Evolutionary conservation across 1,140 invertebrate genomes (phyloP).

Genomic region (Laodelphax striatellus): DNA sequence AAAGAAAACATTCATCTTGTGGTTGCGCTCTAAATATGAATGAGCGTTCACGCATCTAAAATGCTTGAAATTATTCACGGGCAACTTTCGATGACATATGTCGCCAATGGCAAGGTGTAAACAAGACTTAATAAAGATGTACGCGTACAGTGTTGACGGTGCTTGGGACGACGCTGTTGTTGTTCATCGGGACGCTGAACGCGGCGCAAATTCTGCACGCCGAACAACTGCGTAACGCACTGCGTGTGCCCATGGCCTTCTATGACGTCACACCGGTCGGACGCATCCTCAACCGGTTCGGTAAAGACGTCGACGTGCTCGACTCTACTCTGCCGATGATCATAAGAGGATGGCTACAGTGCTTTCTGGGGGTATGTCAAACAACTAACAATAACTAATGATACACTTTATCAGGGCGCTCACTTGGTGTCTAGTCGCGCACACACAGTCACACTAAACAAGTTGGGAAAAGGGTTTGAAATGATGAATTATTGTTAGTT

Average conservation of each 20-base stretch:
- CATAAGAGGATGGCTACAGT: constrained; percentile 31
- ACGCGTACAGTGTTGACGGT: background rate
- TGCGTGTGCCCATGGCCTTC: constrained; percentile 60
- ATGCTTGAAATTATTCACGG: no score
- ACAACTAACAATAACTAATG: background rate
- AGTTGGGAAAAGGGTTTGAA: no score
- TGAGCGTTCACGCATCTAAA: no score
- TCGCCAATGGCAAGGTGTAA: no score
- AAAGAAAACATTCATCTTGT: no score
- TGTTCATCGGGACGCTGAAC: constrained; percentile 52
- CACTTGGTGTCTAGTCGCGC: no score
- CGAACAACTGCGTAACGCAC: constrained; percentile 41
- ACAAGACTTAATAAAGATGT: no score
- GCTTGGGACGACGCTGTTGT: background rate
- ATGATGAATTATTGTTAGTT: no score
- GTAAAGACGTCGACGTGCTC: constrained; percentile 69
- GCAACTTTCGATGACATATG: no score
- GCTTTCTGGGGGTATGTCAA: constrained; percentile 41
- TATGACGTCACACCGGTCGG: constrained; percentile 81
- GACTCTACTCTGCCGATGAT: constrained; percentile 38
- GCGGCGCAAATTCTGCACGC: constrained; percentile 56
- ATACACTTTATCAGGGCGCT: no score
- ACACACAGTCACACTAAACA: no score
- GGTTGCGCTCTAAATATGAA: no score
- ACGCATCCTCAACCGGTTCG: constrained; percentile 73